Conservation (phyloP, 2,888 invertebrate genomes). For the Limenitis camilla region DNA sequence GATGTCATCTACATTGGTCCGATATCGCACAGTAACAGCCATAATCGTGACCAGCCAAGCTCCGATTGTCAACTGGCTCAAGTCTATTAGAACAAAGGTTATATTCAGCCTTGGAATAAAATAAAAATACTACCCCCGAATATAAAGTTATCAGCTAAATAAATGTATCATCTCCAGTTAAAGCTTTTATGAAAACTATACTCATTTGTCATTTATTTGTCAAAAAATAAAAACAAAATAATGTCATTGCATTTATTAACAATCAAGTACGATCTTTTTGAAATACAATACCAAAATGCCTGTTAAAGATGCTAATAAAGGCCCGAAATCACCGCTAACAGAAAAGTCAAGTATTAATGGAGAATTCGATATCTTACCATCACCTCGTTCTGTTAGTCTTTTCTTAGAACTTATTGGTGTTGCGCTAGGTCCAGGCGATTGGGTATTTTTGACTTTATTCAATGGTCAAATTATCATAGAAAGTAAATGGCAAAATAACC, state of each 20-base stretch:
- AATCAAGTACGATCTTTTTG: background rate
- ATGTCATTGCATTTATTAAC: background rate
- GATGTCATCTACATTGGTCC: no score
- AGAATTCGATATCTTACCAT: slow-evolving; percentile 29
- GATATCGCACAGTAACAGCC: no score
- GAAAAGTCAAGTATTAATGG: slow-evolving; percentile 33
- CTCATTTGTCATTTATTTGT: no score
- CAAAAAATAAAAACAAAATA: background rate
- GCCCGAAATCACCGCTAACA: slow-evolving; percentile 23
- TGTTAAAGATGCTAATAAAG: slow-evolving; percentile 22
- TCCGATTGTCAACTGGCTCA: no score
- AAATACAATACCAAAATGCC: slow-evolving; percentile 16
- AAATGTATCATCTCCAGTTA: no score
- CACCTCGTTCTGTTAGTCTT: slow-evolving; percentile 34
- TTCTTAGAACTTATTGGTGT: slow-evolving; percentile 38
- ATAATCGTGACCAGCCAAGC: no score
- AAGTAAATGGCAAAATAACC: slow-evolving; percentile 40
- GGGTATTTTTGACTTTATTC: slow-evolving; percentile 39
- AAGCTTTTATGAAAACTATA: no score
- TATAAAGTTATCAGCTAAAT: no score
- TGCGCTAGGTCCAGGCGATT: slow-evolving; percentile 37
- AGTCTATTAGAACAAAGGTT: no score
- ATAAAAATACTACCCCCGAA: no score
- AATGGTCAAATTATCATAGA: slow-evolving; percentile 42
- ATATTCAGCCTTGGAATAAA: no score